Conservation (phyloP, 1,140 invertebrate genomes). For the Mactra quadrangularis region DNA sequence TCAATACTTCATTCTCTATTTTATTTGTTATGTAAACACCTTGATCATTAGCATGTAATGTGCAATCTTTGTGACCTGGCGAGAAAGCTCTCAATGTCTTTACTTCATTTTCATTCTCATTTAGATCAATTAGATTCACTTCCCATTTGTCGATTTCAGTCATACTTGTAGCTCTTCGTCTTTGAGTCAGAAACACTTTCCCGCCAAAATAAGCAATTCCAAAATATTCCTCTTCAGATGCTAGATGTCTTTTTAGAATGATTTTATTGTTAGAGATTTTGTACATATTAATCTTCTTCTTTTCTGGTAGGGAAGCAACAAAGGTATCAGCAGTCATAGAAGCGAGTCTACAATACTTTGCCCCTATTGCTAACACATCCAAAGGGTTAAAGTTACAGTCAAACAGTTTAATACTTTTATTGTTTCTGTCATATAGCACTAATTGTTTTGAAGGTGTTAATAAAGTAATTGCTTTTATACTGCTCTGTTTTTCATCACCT, state of each 20-base stretch:
- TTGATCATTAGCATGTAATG: conserved; percentile 27
- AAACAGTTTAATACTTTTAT: conserved; percentile 47
- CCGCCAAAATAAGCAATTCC: conserved; percentile 14
- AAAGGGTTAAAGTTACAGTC: conserved; percentile 54
- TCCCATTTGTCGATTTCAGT: conserved; percentile 44
- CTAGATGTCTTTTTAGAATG: conserved; percentile 3
- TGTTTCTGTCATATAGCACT: conserved; percentile 43
- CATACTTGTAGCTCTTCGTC: neutral
- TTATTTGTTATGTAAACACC: conserved; percentile 47
- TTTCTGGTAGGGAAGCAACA: conserved; percentile 39
- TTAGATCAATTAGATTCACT: conserved; percentile 12
- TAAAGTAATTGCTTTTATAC: conserved; percentile 30
- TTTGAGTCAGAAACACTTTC: conserved; percentile 22
- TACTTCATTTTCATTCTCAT: conserved; percentile 10
- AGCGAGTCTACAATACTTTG: conserved; percentile 35
- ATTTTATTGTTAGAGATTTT: conserved; percentile 42
- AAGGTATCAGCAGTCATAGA: conserved; percentile 12
- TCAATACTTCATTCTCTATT: conserved; percentile 37
- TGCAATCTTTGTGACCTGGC: conserved; percentile 48
- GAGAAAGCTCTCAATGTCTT: conserved; percentile 27
- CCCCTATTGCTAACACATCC: conserved; percentile 13
- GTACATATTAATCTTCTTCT: conserved; percentile 26
- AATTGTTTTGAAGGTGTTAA: conserved; percentile 34
- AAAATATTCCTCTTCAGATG: conserved; percentile 38
- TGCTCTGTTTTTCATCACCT: conserved; percentile 33